Evolutionary conservation across 2,888 invertebrate genomes (phyloP), one percentile per base, ranked within the genome.

Genomic region (Hydrotaea diabolus): DNA sequence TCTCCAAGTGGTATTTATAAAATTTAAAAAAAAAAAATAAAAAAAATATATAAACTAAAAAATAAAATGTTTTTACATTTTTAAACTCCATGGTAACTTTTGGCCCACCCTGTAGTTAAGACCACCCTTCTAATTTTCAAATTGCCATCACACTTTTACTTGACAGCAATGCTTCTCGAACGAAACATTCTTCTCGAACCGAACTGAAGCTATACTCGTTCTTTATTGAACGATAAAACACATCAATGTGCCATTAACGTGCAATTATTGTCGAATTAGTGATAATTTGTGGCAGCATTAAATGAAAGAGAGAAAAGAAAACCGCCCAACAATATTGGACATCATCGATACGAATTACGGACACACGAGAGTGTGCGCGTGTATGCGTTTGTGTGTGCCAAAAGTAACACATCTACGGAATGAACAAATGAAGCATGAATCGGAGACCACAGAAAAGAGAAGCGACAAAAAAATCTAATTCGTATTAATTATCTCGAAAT

Each of bases 261-360:
- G 23, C 59, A 59, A 26, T 59, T 59, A 59, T 59, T 26, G 59
- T 59, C 59, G 26, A 26, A 15, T 59, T 26, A 59, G 59, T 59
- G 26, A 3, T 59, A 59, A 59, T 59, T 59, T 59, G 59, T 26
- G 59, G 23, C 23, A 23, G 59, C 21, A 55, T 15, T 23, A 59
- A 26, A 59, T 7, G 11, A 59, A 23, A 59, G 13, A 23, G 55
- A 21, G 17, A 55, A 55, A 21, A 9, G 31, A 31, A 31, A 31
- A 31, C 2, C 11, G 7, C 21, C 4, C 39, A 39, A 39, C 39
- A 13, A 39, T 11, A 39, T 13, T 39, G 39, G 39, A 55, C 23
- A 59, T 26, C 59, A 55, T 55, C 19, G 23, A 59, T 59, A 26
- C 26, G 23, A 26, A 55, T 4, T 26, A 59, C 23, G 8, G 26